Evolutionary conservation across 2,888 invertebrate genomes (phyloP).

Genomic region (Tachina lurida): DNA sequence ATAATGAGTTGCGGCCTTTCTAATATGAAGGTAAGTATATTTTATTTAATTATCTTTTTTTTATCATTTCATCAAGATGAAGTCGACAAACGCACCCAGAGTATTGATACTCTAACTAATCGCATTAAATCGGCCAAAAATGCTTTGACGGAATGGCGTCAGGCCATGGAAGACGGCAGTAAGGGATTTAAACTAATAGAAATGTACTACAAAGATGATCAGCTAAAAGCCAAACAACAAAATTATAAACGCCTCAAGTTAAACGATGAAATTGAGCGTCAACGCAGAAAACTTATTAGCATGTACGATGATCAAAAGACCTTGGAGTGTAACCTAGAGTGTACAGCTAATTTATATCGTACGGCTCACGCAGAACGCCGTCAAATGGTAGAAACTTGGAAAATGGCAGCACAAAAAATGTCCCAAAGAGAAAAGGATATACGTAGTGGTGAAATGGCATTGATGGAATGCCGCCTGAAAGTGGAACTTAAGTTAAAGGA

Average conservation of each 20-base stretch:
- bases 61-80: slow-evolving; percentile 79
- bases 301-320: slow-evolving; percentile 84
- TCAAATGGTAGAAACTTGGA: slow-evolving; percentile 89
- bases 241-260: slow-evolving; percentile 85
- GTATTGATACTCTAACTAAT: slow-evolving; percentile 86
- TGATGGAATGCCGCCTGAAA: slow-evolving; percentile 75
- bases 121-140: slow-evolving; percentile 86
- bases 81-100: slow-evolving; percentile 84
- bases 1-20: too few relatives aligned
- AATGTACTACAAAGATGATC: slow-evolving; percentile 88
- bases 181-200: slow-evolving; percentile 88
- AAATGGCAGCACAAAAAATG: slow-evolving; percentile 87
- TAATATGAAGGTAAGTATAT: too few relatives aligned
- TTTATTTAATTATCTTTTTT: background rate
- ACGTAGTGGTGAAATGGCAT: slow-evolving; percentile 83
- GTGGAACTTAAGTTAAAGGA: slow-evolving; percentile 80
- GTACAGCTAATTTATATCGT: slow-evolving; percentile 83
- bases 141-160: slow-evolving; percentile 88
- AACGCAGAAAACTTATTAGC: slow-evolving; percentile 82
- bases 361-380: slow-evolving; percentile 87
- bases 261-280: slow-evolving; percentile 84
- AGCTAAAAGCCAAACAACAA: slow-evolving; percentile 86
- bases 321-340: slow-evolving; percentile 84
- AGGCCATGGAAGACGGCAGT: slow-evolving; percentile 87
- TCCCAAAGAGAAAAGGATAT: slow-evolving; percentile 88